Base-by-base conservation (phyloP, 2,113 vertebrate species). In the Tragelaphus imberbis region DNA sequence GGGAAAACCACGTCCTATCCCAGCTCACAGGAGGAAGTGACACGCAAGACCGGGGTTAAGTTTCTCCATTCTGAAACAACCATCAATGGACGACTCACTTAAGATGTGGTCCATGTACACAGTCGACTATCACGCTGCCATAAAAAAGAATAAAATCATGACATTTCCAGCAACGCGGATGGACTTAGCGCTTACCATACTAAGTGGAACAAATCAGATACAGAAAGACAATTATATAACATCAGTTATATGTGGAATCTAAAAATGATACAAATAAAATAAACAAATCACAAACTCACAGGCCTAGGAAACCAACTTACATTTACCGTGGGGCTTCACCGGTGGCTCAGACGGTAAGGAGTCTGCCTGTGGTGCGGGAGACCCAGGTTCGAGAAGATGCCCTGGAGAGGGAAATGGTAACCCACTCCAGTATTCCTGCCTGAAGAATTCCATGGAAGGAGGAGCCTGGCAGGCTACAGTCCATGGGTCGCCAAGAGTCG, bases 121-220 rank as follows among this genome's bases (percentile, higher is more conserved):
- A 25, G 2, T 13, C 2, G 3, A 25, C 53, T 25, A 27, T 15
- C 25, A 15, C 0, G 33, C 13, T 1, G 81, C 33, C 17, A 1
- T 84, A 4, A 25, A 56, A 53, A 55, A 36, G 6, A 56, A 8
- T 8, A 23, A 36, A 56, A 27, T 25, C 2, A 25, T 5, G 3
- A n/a, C 33, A 23, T 56, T 9, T 25, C 21, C 33, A 25, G 33
- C 33, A 9, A 56, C 1, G 1, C 0, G 12, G 53, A 27, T 14
- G 33, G 51, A 56, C 19, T 53, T 4, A 2, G 7, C 36, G 33
- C 36, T 56, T 14, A 25, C 27, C 81, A 53, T 13, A 13, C 30
- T 13, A 25, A 84, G 81, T 14, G 53, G 14, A 53, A 53, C 15
- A 33, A 19, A 56, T 21, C 80, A 56, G 12, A n/a, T 4, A 15